Evolutionary conservation across 2,888 invertebrate genomes (phyloP).

Genomic region (Pterostichus madidus): DNA sequence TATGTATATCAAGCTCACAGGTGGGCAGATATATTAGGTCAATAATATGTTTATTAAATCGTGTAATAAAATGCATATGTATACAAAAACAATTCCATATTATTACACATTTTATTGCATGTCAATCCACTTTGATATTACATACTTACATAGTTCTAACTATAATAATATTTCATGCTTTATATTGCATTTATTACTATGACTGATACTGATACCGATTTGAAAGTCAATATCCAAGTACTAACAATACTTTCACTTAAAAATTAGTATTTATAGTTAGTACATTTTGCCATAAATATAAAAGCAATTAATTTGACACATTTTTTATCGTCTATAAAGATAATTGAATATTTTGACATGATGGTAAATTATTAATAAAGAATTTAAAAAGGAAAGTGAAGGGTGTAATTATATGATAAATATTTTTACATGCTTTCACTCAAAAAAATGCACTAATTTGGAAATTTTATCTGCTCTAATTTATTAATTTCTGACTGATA

Average conservation of each 20-base stretch:
- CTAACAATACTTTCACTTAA: constrained; percentile 5
- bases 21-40: too few relatives aligned
- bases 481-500: not conserved
- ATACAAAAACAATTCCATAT: too few relatives aligned
- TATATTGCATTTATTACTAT: not conserved
- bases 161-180: constrained; percentile 16
- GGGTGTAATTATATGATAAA: constrained; percentile 6
- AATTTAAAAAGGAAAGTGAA: constrained; percentile 1
- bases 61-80: too few relatives aligned
- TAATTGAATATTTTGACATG: constrained; percentile 2
- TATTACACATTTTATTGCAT: constrained; percentile 5
- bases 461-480: not conserved
- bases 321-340: not conserved
- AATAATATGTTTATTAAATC: too few relatives aligned
- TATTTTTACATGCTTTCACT: constrained; percentile 7
- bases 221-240: not conserved
- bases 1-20: too few relatives aligned
- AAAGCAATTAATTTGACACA: not conserved
- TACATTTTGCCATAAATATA: not conserved
- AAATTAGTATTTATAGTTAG: not conserved
- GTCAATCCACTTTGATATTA: not conserved
- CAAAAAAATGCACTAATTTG: not conserved
- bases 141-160: not conserved
- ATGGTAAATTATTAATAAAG: not conserved
- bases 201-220: not conserved